Conservation (phyloP, 23 tunicate species). For the Phallusia fumigata region DNA sequence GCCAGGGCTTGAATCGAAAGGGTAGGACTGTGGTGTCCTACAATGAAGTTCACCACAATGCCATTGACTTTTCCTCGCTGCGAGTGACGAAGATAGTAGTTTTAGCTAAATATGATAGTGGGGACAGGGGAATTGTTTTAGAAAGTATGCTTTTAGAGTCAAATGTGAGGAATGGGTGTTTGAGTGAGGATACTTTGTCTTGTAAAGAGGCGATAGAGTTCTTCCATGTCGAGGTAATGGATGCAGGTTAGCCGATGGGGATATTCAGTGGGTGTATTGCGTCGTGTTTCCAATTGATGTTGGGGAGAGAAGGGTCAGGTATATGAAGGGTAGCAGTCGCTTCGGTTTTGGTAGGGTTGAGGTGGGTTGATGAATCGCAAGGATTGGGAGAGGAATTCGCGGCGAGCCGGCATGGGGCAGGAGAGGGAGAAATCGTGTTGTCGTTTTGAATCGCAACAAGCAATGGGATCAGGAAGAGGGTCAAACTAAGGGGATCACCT, state of each 20-base stretch:
- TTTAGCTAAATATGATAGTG: not conserved
- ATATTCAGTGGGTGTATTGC: not conserved
- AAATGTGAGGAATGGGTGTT: not conserved
- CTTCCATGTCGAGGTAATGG: not conserved
- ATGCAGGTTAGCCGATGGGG: not conserved
- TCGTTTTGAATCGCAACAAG: not conserved
- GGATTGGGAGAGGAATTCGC: not conserved
- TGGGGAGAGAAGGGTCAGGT: not conserved
- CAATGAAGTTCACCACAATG: not conserved
- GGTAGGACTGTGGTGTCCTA: not conserved
- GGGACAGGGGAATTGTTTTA: not conserved
- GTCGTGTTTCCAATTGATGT: not conserved
- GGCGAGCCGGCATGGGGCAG: not conserved
- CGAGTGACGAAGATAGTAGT: not conserved
- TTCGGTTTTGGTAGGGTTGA: not conserved
- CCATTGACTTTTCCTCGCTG: constrained; percentile 1
- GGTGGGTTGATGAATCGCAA: not conserved
- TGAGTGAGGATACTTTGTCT: not conserved
- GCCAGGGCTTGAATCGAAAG: not conserved
- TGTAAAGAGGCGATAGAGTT: not conserved
- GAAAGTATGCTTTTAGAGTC: not conserved
- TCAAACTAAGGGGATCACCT: not conserved
- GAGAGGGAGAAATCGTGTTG: not conserved
- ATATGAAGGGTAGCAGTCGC: not conserved
- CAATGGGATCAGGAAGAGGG: not conserved